Evolutionary conservation across 2,888 invertebrate species (phyloP).

Genomic region (Microctonus brassicae): DNA sequence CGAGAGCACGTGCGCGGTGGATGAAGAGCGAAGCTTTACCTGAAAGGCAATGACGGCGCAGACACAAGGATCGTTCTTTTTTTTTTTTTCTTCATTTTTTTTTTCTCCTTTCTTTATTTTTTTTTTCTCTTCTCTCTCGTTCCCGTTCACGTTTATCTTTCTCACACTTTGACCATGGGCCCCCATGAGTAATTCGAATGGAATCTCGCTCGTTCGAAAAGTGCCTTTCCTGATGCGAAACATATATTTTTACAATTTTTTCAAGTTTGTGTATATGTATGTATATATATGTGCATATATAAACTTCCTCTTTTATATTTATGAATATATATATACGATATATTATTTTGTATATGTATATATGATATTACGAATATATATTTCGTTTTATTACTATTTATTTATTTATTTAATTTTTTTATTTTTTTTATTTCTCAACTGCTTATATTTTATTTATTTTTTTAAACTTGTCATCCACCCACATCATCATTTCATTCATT

Average conservation of each 20-base stretch:
- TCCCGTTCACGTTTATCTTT: conserved; percentile 7
- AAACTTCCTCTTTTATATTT: conserved; percentile 28
- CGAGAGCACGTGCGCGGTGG: not conserved
- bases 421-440: not conserved
- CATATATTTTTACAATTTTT: conserved; percentile 37
- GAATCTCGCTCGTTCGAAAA: conserved; percentile 60
- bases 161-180: conserved; percentile 36
- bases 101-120: not conserved
- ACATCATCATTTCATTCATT: not conserved
- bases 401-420: not conserved
- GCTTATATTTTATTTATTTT: conserved; percentile 2
- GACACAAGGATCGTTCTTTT: not conserved
- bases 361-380: too few relatives aligned
- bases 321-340: conserved; percentile 5
- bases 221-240: conserved; percentile 48
- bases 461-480: not conserved
- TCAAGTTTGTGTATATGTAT: too few relatives aligned
- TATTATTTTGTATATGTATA: not conserved
- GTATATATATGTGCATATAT: too few relatives aligned
- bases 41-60: conserved; percentile 13
- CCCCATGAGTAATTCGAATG: conserved; percentile 53
- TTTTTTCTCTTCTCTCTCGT: conserved; percentile 11
- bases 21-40: conserved; percentile 14
- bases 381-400: conserved; percentile 21
- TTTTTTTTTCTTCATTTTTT: conserved; percentile 14